Conservation (phyloP, 2,797 vertebrate species). For the Lacerta bilineata region DNA sequence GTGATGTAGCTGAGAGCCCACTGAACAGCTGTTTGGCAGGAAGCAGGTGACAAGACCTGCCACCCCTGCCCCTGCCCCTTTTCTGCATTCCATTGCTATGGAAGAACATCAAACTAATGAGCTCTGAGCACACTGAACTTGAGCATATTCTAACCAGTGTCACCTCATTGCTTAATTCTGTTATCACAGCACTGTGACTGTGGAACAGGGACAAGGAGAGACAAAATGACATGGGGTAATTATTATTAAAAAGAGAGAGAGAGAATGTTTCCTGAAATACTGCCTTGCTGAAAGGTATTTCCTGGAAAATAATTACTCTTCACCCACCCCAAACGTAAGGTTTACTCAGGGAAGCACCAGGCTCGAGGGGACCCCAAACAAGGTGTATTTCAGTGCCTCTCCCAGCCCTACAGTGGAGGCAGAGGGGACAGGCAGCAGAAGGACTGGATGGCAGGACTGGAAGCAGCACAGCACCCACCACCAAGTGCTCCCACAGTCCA, state of each 20-base stretch:
- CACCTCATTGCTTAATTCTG: constrained; percentile 47
- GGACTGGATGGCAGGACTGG: no score
- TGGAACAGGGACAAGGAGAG: constrained; percentile 1
- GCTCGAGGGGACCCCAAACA: neutral
- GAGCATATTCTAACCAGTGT: constrained; percentile 60
- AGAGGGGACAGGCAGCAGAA: neutral
- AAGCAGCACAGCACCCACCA: no score
- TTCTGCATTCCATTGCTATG: neutral
- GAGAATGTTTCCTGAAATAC: neutral
- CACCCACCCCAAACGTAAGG: neutral
- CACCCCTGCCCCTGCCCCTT: neutral
- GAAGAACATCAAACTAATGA: constrained; percentile 33
- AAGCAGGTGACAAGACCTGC: no score
- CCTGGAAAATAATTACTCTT: neutral
- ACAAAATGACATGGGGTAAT: neutral
- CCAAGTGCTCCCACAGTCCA: neutral
- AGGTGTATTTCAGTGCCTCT: neutral
- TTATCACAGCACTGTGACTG: constrained; percentile 9
- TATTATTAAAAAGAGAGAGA: no score
- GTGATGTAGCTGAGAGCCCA: neutral
- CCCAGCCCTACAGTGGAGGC: no score
- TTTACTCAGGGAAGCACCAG: neutral
- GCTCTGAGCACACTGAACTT: constrained; percentile 57
- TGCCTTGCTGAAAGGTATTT: neutral
- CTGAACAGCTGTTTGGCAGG: neutral